Base-by-base conservation (phyloP, 2,797 vertebrate species). In the Tiaroga cobitis region DNA sequence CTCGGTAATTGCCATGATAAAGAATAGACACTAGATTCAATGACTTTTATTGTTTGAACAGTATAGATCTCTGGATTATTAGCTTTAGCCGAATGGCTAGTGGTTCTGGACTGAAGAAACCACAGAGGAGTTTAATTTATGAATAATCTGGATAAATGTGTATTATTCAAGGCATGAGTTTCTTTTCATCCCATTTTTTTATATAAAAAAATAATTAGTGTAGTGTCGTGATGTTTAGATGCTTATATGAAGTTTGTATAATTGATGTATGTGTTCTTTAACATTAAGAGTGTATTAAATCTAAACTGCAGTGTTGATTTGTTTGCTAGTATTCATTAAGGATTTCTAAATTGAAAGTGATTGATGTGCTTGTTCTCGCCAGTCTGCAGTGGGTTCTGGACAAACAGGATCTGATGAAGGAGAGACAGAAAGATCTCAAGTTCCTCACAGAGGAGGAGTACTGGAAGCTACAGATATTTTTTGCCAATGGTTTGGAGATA, bases 311-410 rank as follows among this genome's bases (percentile, higher is more conserved):
- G 46, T 67, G 49, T 76, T 77, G 7, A 16, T 41, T 29, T 49
- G 26, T n/a, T 1, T 80, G 37, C 49, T 75, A 8, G 15, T 32
- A 67, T 39, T 70, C 18, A 65, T 78, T 59, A 21, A 26, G n/a
- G 73, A 21, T 54, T 34, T 69, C 37, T 78, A 24, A 67, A 24
- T 34, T n/a, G 8, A 15, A 80, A 65, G 41, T 80, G 21, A 73
- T 16, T 24, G 68, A 6, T 9, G 34, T 63, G 2, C 26, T 9
- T 56, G 24, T 84, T 26, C 41, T 13, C 11, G 21, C 37, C 59
- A 99, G 98, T 92, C 95, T 99, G 88, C 98, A 99, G 94, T 99
- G 98, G 98, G 98, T 99, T 92, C 96, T 99, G 96, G 98, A 99
- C 95, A 99, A 99, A 84, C 98, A 99, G 94, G 98, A 99, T 93